phyloP scores from a whole-genome alignment of 2,113 vertebrate species.

The Desmodus rotundus region DNA sequence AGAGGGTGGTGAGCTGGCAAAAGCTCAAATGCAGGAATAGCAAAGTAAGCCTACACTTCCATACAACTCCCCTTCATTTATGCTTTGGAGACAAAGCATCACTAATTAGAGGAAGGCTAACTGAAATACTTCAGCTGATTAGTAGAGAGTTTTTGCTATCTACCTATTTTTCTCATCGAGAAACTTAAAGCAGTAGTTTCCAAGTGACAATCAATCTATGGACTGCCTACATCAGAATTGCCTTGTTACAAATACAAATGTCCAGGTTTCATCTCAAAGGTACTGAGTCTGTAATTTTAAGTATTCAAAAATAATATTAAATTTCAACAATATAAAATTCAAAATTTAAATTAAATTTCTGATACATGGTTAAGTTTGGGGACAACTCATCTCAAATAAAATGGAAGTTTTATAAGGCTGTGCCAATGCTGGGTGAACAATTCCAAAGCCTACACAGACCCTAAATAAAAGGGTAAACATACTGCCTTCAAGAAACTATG shows the following conservation, averaged over 20 bases:
- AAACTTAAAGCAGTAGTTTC: neutral
- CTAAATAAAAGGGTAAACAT: neutral
- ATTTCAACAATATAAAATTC: neutral
- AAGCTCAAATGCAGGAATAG: neutral
- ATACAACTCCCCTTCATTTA: neutral
- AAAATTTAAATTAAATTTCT: neutral
- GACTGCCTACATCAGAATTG: neutral
- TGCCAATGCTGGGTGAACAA: neutral
- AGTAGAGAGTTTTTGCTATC: neutral
- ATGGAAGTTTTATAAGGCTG: neutral
- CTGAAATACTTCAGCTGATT: neutral
- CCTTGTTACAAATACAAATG: constrained; percentile 1
- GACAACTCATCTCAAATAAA: neutral
- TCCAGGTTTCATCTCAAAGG: neutral
- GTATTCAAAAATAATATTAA: neutral
- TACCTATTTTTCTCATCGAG: neutral
- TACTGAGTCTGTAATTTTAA: neutral
- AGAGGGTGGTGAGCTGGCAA: neutral
- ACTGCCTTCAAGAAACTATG: neutral
- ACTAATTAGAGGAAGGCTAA: neutral
- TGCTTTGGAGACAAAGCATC: neutral
- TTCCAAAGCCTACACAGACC: neutral
- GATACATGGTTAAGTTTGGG: neutral
- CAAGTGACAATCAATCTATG: neutral
- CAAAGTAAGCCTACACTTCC: neutral